Evolutionary conservation across 2,888 invertebrate species (phyloP).

Genomic region (Eumerus sabulonum): DNA sequence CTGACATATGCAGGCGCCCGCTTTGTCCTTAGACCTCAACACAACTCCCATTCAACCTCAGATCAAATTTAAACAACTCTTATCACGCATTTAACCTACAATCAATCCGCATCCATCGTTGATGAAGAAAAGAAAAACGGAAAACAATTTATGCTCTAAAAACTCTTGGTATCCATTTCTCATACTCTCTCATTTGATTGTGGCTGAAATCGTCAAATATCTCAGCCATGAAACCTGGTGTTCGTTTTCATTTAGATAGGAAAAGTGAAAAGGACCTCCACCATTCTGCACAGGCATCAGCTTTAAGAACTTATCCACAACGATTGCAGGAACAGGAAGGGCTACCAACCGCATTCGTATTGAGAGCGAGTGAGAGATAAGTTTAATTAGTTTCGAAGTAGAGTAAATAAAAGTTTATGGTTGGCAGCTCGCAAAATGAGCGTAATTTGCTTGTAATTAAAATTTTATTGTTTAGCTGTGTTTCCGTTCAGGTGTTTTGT

Average conservation of each 20-base stretch:
- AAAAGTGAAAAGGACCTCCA: conserved; percentile 2
- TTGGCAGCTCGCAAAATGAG: conserved; percentile 63
- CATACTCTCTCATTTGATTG: conserved; percentile 2
- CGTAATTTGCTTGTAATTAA: conserved; percentile 67
- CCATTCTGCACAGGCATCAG: background rate
- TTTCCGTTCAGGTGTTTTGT: conserved; percentile 17
- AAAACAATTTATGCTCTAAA: conserved; percentile 38
- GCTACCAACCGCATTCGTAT: conserved; percentile 9
- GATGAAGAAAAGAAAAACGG: conserved; percentile 5
- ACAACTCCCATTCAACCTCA: background rate
- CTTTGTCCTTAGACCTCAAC: background rate
- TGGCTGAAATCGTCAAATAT: conserved; percentile 48
- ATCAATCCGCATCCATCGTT: too few relatives aligned
- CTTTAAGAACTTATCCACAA: conserved; percentile 29
- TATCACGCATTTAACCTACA: conserved; percentile 2
- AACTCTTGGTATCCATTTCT: conserved; percentile 17
- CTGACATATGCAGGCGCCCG: conserved; percentile 33
- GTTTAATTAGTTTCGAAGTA: conserved; percentile 63
- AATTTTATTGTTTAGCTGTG: conserved; percentile 59
- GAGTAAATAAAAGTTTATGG: conserved; percentile 67
- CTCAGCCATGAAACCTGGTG: conserved; percentile 58
- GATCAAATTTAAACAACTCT: conserved; percentile 22
- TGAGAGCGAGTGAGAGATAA: conserved; percentile 43
- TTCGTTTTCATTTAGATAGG: conserved; percentile 49
- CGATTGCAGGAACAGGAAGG: too few relatives aligned